Evolutionary conservation across 2,888 invertebrate genomes (phyloP), one percentile per base, ranked within the genome.

Genomic region (Mythimna vitellina): DNA sequence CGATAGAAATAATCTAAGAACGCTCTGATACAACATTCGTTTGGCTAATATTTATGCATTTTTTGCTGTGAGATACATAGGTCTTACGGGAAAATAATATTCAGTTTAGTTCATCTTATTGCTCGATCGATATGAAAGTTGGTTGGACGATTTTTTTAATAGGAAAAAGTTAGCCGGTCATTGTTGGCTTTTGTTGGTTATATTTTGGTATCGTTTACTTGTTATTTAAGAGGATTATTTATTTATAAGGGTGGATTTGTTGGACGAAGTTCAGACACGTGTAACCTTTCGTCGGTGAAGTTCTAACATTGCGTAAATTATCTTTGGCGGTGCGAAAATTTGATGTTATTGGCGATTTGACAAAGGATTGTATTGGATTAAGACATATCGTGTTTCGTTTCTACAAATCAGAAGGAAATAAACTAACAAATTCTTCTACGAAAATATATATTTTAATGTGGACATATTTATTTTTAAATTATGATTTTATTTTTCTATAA

Each of bases 81-180:
- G 12, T 42, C 20, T 32, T 57, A 35, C 57, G 80, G 70, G 78
- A 81, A 70, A 83, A 84, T 66, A 42, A 20, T 54, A 25, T 84
- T 81, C 69, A 74, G 67, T 71, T 68, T 77, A 74, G 81, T 81
- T 84, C 78, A 66, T 84, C 81, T 83, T 83, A 84, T 60, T 51
- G 25, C 32, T 62, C 46, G 73, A 75, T 84, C 56, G 74, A 75
- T 67, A 72, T 65, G 67, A 85, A 81, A 82, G 82, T 86, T 77
- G 81, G 66, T 73, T 73, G 70, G 80, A 82, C 78, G 81, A 78
- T 76, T 86, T 87, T 86, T 83, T 78, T 82, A 82, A 71, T 64
- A 68, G 58, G 35, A 61, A 22, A 72, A 67, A 69, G 58, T 71
- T 62, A 72, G 61, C 38, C 8, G 25, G 6, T 32, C 38, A 60